Conservation (phyloP, 2,113 vertebrate genomes). For the Microtus pennsylvanicus region DNA sequence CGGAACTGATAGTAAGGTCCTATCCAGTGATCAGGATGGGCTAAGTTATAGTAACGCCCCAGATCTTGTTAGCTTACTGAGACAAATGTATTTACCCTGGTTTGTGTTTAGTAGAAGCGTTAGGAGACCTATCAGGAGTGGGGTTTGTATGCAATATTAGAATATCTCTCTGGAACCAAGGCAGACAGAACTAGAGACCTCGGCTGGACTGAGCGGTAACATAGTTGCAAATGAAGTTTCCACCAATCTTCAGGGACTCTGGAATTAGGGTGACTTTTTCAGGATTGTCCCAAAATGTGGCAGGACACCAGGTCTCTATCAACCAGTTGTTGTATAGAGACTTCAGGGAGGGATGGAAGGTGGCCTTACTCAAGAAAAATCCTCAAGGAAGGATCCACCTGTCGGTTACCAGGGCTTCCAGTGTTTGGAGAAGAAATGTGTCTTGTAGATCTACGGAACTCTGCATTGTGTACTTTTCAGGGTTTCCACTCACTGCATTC, state of each 20-base stretch:
- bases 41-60: slow-evolving; percentile 8
- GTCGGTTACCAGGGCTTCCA: background rate
- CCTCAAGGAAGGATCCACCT: background rate
- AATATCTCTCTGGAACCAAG: background rate
- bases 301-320: background rate
- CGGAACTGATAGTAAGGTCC: background rate
- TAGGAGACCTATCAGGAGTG: background rate
- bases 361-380: slow-evolving; percentile 19
- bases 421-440: background rate
- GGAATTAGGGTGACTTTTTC: background rate
- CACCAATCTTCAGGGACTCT: background rate
- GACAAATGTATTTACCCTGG: slow-evolving; percentile 3
- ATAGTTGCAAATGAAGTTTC: background rate
- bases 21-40: background rate
- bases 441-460: slow-evolving; percentile 12
- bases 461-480: background rate
- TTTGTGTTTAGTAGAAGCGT: slow-evolving; percentile 19
- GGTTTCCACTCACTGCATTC: background rate
- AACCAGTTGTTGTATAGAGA: background rate
- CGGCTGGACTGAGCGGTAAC: background rate
- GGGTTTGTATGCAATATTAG: background rate
- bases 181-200: background rate
- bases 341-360: background rate
- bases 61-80: slow-evolving; percentile 13
- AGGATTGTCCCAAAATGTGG: background rate